Evolutionary conservation across 1,140 invertebrate genomes (phyloP).

Genomic region (Charaxes varanes): DNA sequence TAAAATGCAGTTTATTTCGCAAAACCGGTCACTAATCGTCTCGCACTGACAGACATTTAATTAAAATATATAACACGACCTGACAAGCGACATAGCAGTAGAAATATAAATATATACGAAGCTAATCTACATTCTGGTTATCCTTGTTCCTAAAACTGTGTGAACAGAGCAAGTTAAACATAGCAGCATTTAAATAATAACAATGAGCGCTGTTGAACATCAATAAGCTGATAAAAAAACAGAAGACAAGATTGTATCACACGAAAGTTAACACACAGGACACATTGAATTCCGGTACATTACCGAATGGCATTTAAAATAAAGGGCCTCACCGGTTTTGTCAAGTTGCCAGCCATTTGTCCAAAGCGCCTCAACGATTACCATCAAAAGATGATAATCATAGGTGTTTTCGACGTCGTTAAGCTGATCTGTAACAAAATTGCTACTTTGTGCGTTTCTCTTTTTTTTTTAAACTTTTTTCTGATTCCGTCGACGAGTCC

Average conservation of each 20-base stretch:
- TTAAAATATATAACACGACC: background rate
- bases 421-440: conserved; percentile 74
- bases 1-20: too few relatives aligned
- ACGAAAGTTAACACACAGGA: conserved; percentile 32
- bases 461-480: conserved; percentile 34
- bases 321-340: conserved; percentile 62
- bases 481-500: conserved; percentile 30
- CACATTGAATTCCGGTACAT: conserved; percentile 52
- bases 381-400: conserved; percentile 74
- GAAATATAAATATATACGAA: background rate
- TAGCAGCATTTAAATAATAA: background rate
- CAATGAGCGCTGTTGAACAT: background rate
- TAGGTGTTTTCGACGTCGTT: conserved; percentile 72
- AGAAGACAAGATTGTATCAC: conserved; percentile 20
- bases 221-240: conserved; percentile 10
- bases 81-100: background rate
- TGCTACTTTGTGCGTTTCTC: conserved; percentile 64
- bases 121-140: conserved; percentile 9
- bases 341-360: conserved; percentile 59
- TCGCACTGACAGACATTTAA: background rate
- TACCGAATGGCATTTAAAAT: conserved; percentile 38
- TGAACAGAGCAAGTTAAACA: background rate
- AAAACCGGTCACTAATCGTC: too few relatives aligned
- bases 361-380: conserved; percentile 64
- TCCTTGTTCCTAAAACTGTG: conserved; percentile 2